Base-by-base conservation (phyloP, 2,888 invertebrate species). In the Nomada ruficornis region DNA sequence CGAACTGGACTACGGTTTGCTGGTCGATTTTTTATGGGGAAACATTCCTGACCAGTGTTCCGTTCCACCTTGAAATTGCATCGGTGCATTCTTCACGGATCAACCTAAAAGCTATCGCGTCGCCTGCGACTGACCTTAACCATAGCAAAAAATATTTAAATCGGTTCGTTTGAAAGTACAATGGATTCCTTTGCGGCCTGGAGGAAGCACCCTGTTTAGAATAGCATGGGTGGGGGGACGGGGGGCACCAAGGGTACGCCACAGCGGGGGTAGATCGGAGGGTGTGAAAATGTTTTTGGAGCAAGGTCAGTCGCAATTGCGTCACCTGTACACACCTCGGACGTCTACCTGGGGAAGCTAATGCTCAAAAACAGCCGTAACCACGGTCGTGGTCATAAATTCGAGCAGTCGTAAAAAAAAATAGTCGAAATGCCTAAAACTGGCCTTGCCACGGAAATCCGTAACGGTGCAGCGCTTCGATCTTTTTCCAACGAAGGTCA, bases 291-390 rank as follows among this genome's bases (percentile, higher is more conserved):
- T 86, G 88, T 91, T 93, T 92, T 86, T 87, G 75, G 92, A 89
- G 90, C 92, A 91, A 93, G 93, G 93, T 91, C 91, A 82, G 64
- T 80, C 86, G 88, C 88, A 90, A 91, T 93, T 92, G 92, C 92
- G 86, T 93, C 93, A 93, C 93, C 92, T 93, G 93, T 91, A 88
- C 84, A 18, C 55, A 50, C 65, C 80, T 80, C 68, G 64, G 68
- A 64, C 42, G 44, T 11, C n/a, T 84, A 87, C 85, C 89, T 89
- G 87, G 65, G 54, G 54, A 70, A 10, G 70, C 60, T 71, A 79
- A 11, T 50, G 71, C 67, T 59, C 69, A 36, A 68, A 76, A 77
- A 78, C 76, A 86, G 81, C 86, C 84, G 78, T 82, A 83, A 73
- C 75, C 80, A 69, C 65, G 80, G 71, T 29, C 67, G 62, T 59